Percentiles rank a stretch among this genome's conserved stretches.
Evolutionary conservation across 2,797 vertebrate species (phyloP).

Genomic region (Xiphophorus birchmanni): DNA sequence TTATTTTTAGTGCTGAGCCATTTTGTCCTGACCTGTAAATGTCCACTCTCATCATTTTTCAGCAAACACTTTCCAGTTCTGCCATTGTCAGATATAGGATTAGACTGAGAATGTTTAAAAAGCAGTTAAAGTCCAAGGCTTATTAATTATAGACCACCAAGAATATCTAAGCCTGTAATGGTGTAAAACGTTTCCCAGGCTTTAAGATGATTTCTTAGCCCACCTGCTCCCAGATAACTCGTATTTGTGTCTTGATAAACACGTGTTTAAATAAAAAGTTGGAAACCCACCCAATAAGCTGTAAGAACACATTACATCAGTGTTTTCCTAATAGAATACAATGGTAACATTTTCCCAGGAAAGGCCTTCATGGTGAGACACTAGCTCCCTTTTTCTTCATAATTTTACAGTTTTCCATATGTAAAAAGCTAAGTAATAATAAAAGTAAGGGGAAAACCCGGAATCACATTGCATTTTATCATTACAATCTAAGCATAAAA

Average conservation of each 20-base stretch:
- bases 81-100: not conserved
- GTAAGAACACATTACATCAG: not conserved
- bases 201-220: not conserved
- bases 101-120: not conserved
- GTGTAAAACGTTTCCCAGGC: not conserved
- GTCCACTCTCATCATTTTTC: not conserved
- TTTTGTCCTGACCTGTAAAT: not conserved
- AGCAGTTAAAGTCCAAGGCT: not conserved
- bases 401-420: not conserved
- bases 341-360: not conserved
- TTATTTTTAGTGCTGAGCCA: not conserved
- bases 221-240: not conserved
- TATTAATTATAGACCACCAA: not conserved
- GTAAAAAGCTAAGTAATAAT: not conserved
- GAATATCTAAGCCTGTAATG: not conserved
- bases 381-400: not conserved
- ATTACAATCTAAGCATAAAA: not conserved
- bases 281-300: not conserved
- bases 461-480: not conserved
- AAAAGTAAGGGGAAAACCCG: conserved; percentile 3
- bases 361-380: not conserved
- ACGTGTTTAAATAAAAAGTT: not conserved
- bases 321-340: not conserved
- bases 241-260: not conserved
- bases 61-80: not conserved